phyloP scores from a whole-genome alignment of 2,888 invertebrate species.

The Cataglyphis livida region DNA sequence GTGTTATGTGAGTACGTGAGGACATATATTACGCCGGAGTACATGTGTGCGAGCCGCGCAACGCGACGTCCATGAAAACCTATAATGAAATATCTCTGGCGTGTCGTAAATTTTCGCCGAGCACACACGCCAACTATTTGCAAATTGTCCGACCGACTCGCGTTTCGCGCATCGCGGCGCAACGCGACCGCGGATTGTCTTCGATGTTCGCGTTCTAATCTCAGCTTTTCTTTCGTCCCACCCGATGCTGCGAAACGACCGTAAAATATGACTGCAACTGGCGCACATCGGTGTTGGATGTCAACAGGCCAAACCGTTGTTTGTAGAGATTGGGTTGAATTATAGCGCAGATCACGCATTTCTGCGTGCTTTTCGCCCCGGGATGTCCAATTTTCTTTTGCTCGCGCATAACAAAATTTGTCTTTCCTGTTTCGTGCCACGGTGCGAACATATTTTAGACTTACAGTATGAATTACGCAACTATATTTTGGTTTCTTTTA shows the following conservation, averaged over 20 bases:
- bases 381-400: slow-evolving; percentile 52
- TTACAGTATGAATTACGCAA: slow-evolving; percentile 36
- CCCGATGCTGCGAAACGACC: not conserved
- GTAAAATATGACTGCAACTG: slow-evolving; percentile 38
- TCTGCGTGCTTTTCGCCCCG: slow-evolving; percentile 17
- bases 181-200: slow-evolving; percentile 34
- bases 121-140: slow-evolving; percentile 28
- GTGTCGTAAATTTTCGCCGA: slow-evolving; percentile 45
- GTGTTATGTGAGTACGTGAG: slow-evolving; percentile 74
- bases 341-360: slow-evolving; percentile 46
- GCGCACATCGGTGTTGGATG: slow-evolving; percentile 35
- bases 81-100: slow-evolving; percentile 66
- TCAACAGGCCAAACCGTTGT: slow-evolving; percentile 43
- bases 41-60: slow-evolving; percentile 31
- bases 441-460: slow-evolving; percentile 49
- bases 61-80: slow-evolving; percentile 56
- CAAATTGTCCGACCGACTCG: slow-evolving; percentile 51
- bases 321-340: slow-evolving; percentile 50
- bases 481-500: slow-evolving; percentile 13
- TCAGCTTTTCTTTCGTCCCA: slow-evolving; percentile 15
- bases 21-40: slow-evolving; percentile 72
- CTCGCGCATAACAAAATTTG: slow-evolving; percentile 30
- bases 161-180: not conserved
- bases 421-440: slow-evolving; percentile 24
- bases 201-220: slow-evolving; percentile 42